Base-by-base conservation (phyloP, 2,113 vertebrate genomes). In the Paracanthobrama guichenoti region DNA sequence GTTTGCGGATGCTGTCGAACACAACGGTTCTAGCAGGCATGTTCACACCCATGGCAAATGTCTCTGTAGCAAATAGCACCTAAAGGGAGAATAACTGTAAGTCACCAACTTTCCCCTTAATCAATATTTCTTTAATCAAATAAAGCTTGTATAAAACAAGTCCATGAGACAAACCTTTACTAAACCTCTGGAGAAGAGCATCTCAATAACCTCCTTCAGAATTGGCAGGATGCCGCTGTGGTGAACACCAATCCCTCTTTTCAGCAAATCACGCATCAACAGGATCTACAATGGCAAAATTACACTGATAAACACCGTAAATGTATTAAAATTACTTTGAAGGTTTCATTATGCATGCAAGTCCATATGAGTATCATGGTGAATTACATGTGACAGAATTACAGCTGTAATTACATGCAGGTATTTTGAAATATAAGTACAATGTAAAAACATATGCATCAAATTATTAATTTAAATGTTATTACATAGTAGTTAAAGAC, bases 41-140 rank as follows among this genome's bases (percentile, higher is more conserved):
- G 89, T 97, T 97, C 31, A 98, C 96, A 0, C 97, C 97, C 97
- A 98, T 97, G 0, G 97, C 96, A 44, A 98, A 97, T 0, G 97
- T 97, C 90, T 98, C 97, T 0, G 97, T 97, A 87, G 97, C 97
- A 87, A 97, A 98, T 66, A 98, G 91, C 83, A 97, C 95, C 97
- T 97, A 74, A 6, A 18, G 2, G 69, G 64, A 77, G 7, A 14
- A 24, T 6, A 18, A 26, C 0, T 46, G 5, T 3, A 46, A n/a
- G 18, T 69, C 9, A 67, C 16, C 16, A 35, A 18, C 28, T 22
- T 2, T 28, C 5, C 35, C 1, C 31, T 22, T 53, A 39, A 53
- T 77, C 18, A n/a, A 76, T 16, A 39, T 35, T 77, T 39, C 1
- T 6, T 6, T 5, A 50, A 16, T 48, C 72, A 50, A 1, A 71